phyloP scores from a whole-genome alignment of 2,888 invertebrate species.

The Himalopsyche japonica region DNA sequence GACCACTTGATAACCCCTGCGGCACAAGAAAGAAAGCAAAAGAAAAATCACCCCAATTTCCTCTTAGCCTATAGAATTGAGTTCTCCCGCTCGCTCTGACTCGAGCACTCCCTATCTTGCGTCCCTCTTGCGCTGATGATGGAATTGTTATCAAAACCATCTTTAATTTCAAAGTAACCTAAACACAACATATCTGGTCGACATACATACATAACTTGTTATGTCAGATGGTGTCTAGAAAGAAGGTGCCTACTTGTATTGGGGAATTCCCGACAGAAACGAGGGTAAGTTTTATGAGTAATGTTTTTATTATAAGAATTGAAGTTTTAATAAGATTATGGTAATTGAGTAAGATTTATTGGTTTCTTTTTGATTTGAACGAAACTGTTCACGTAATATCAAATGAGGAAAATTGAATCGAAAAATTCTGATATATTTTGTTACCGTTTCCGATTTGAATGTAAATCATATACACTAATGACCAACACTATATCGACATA shows the following conservation, averaged over 20 bases:
- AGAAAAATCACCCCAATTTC: slow-evolving; percentile 62
- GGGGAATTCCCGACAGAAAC: not conserved
- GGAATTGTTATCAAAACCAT: slow-evolving; percentile 65
- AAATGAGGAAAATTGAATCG: too few species aligned
- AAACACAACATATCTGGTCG: slow-evolving; percentile 41
- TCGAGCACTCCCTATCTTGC: slow-evolving; percentile 47
- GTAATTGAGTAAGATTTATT: not conserved
- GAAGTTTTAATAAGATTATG: not conserved
- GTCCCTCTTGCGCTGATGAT: slow-evolving; percentile 56
- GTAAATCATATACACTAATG: too few species aligned
- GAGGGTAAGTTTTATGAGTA: not conserved
- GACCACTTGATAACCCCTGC: slow-evolving; percentile 38
- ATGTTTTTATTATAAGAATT: not conserved
- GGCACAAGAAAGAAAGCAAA: slow-evolving; percentile 43
- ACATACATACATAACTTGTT: slow-evolving; percentile 22
- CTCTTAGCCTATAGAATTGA: slow-evolving; percentile 45
- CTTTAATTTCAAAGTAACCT: slow-evolving; percentile 60
- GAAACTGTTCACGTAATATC: too few species aligned
- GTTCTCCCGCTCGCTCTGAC: slow-evolving; percentile 42
- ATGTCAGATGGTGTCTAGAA: slow-evolving; percentile 16
- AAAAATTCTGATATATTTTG: too few species aligned
- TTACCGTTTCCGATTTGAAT: too few species aligned
- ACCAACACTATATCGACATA: too few species aligned
- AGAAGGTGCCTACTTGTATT: not conserved
- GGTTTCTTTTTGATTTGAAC: too few species aligned